Base-by-base conservation (phyloP, 1,140 invertebrate species). In the Drosophila lacertosa region DNA sequence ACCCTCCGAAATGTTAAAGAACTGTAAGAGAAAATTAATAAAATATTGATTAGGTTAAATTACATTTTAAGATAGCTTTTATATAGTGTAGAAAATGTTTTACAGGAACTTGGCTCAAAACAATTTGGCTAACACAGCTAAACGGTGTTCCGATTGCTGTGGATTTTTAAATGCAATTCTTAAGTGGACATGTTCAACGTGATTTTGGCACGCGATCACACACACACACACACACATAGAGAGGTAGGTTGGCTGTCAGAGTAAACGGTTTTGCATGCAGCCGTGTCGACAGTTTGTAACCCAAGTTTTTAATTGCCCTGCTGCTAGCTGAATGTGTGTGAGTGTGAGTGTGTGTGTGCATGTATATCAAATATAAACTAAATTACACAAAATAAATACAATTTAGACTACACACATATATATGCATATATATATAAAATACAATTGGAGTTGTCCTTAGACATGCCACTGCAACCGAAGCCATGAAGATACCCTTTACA, bases 371-470 rank as follows among this genome's bases (percentile, higher is more conserved):
- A 70, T 71, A 66, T 42, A 76, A 72, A 58, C 63, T 45, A 64
- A 86, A 84, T 84, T 84, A 86, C 77, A 77, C 64, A 86, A 86
- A 84, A 84, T 84, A 84, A 84, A 84, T 71, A 84, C 53, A 77
- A 84, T 84, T 84, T 84, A 77, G 81, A 77, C 64, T 77, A 64
- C 58, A 65, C 22, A 69, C 59, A 64, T 50, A 54, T 22, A 62
- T 5, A 9, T 6, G 44, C 10, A 39, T 15, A 7, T 26, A 42
- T 35, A 54, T 53, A 69, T 22, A 13, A 53, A 55, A 53, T 40
- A 62, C 20, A 66, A 11, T 50, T 44, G 45, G 59, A 84, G 77
- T 77, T 86, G 73, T 80, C 77, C 68, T 64, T 68, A 86, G 81
- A 84, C 80, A 84, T 84, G 80, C 77, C 63, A 84, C 60, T 68